Evolutionary conservation across 1,140 invertebrate species (phyloP).

Genomic region (Cyclina sinensis): DNA sequence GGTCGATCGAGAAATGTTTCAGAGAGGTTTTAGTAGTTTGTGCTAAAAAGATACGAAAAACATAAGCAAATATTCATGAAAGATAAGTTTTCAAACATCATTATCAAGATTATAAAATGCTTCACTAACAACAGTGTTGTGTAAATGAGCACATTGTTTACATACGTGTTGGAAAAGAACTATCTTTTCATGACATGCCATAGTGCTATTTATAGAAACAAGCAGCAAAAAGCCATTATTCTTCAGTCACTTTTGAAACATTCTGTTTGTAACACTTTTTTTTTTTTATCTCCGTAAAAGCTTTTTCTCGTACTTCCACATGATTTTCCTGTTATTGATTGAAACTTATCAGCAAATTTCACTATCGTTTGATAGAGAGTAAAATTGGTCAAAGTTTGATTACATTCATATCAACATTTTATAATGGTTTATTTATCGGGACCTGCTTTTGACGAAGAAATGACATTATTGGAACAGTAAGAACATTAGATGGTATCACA

Average conservation of each 20-base stretch:
- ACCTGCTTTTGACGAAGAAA: not conserved
- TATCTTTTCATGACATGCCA: not conserved
- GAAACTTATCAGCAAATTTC: not conserved
- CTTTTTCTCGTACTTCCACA: not conserved
- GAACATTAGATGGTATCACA: too few species aligned
- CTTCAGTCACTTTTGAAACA: not conserved
- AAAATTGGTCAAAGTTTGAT: slow-evolving; percentile 24
- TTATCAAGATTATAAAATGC: too few species aligned
- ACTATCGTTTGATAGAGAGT: not conserved
- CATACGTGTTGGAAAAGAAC: not conserved
- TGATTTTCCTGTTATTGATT: slow-evolving; percentile 24
- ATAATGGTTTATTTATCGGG: not conserved
- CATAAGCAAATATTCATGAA: too few species aligned
- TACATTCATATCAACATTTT: not conserved
- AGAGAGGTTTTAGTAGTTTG: too few species aligned
- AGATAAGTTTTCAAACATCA: too few species aligned
- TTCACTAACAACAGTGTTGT: too few species aligned
- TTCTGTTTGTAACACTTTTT: not conserved
- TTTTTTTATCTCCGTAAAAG: slow-evolving; percentile 6
- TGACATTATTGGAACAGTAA: not conserved
- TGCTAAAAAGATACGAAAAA: too few species aligned
- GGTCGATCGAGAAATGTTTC: too few species aligned
- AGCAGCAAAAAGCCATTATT: slow-evolving; percentile 7
- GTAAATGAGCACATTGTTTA: not conserved
- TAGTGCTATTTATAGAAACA: not conserved